A percentile compares a stretch with the other conserved stretches of the same genome.
Conservation (phyloP, 2,113 vertebrate species). For the Orcinus orca region DNA sequence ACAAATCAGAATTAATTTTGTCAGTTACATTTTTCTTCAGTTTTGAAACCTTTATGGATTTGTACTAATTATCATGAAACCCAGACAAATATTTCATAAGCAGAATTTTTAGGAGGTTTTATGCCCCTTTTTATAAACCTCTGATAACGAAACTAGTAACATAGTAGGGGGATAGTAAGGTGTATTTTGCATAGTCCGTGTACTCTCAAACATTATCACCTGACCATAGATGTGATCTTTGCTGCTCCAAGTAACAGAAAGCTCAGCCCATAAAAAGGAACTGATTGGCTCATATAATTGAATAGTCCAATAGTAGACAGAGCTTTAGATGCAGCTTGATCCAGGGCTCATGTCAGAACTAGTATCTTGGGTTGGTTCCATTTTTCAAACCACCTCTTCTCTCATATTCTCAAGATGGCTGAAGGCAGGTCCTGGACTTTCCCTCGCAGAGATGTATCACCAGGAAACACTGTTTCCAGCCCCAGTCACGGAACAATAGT, state of each 20-base stretch:
- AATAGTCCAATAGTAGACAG: not conserved
- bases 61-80: not conserved
- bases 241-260: not conserved
- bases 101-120: not conserved
- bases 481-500: not conserved
- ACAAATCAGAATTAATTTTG: not conserved
- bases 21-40: not conserved
- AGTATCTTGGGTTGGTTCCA: not conserved
- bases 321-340: not conserved
- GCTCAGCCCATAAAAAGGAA: not conserved
- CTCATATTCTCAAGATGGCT: not conserved
- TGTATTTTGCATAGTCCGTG: not conserved
- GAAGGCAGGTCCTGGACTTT: not conserved
- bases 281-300: not conserved
- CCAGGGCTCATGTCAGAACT: not conserved
- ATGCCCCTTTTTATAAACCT: not conserved
- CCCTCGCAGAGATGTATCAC: not conserved
- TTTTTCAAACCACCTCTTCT: not conserved
- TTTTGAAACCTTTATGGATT: not conserved
- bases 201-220: not conserved
- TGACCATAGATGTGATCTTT: not conserved
- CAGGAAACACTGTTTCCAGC: not conserved
- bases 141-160: not conserved
- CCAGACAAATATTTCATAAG: not conserved
- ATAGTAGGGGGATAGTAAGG: not conserved